phyloP scores from a whole-genome alignment of 2,113 vertebrate genomes.

The Hypanus sabinus region DNA sequence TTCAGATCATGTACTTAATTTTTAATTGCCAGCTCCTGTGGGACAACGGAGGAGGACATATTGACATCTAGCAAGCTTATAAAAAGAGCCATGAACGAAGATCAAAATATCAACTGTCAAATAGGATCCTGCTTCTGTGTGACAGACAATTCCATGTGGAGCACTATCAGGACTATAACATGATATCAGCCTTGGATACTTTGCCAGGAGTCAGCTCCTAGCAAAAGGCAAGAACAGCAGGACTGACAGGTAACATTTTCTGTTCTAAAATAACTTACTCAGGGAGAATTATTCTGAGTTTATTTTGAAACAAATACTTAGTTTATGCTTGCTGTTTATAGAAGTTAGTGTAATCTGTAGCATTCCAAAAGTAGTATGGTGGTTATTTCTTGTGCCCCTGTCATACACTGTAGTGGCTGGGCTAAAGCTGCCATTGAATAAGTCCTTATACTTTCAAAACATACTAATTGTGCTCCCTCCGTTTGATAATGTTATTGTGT shows the following conservation, averaged over 20 bases:
- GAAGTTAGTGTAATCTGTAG: background rate
- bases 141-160: constrained; percentile 33
- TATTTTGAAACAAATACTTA: background rate
- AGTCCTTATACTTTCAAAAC: constrained; percentile 8
- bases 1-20: background rate
- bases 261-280: background rate
- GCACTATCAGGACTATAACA: background rate
- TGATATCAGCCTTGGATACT: background rate
- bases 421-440: background rate
- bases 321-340: background rate
- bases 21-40: background rate
- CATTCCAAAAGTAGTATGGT: background rate
- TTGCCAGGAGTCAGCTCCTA: constrained; percentile 3
- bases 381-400: background rate
- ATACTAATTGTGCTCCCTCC: background rate
- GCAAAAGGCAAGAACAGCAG: background rate
- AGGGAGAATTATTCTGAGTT: background rate
- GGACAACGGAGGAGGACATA: background rate
- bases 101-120: background rate
- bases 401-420: background rate
- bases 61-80: background rate
- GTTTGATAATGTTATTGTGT: too few species aligned
- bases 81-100: background rate
- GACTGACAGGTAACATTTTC: constrained; percentile 25
- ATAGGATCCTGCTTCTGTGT: background rate